Evolutionary conservation across 2,797 vertebrate species (phyloP), one percentile per base, ranked within the genome.

Genomic region (Gadopsis marmoratus): DNA sequence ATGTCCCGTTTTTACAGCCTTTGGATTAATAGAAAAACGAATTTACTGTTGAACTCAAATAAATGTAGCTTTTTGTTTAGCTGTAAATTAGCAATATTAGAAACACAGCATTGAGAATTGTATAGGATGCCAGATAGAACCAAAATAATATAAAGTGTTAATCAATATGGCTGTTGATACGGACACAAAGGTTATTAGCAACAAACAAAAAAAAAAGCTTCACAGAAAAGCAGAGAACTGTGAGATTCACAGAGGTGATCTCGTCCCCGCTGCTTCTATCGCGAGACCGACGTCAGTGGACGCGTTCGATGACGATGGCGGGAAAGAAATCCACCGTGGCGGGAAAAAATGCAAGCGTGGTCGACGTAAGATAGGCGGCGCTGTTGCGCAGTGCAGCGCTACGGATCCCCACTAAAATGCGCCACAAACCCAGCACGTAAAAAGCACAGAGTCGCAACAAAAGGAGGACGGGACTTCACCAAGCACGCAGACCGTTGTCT

Each of bases 281-380:
- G 91, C 91, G 89, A 92, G 84, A 86, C 12, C 68, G 2, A 35
- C 75, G 56, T 76, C 43, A 7, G 2, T 1, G 0, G 6, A n/a
- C 21, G 3, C 8, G 35, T 88, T 92, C 84, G 85, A 92, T 90
- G 89, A 90, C 86, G 86, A 54, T 92, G 94, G 95, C 94, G 93
- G 94, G 94, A 95, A n/a, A n/a, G n/a, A 95, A 90, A 76, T 10
- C 58, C 56, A 61, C 62, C 45, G 58, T 89, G 93, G 95, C 94
- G 95, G 94, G 95, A 95, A 94, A 95, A 94, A 93, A 78, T 51
- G 70, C 87, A n/a, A 85, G 66, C 80, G 58, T 93, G 86, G 76
- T 83, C 80, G 60, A 78, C 69, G 77, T 19, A 10, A 55, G 82
- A 33, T 19, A 86, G 89, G 81, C 50, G 93, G 90, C 86, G 93